Conservation (phyloP, 2,888 invertebrate species). For the Xestia c-nigrum region DNA sequence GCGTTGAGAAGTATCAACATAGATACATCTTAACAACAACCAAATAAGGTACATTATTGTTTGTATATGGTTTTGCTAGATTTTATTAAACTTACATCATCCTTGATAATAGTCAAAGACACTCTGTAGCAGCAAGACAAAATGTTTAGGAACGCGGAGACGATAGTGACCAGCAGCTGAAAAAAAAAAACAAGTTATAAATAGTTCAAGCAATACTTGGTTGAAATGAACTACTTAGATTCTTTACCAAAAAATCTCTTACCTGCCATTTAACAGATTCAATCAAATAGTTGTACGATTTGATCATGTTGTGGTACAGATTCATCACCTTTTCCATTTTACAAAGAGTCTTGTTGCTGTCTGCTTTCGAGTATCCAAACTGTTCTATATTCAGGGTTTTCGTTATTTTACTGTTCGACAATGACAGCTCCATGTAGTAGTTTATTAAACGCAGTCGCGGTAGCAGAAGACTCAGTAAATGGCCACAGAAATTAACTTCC, state of each 20-base stretch:
- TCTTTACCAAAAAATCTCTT: constrained; percentile 24
- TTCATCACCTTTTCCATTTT: constrained; percentile 78
- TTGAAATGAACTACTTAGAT: background rate
- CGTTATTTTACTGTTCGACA: constrained; percentile 62
- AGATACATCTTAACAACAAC: background rate
- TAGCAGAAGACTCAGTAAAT: constrained; percentile 76
- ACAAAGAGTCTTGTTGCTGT: constrained; percentile 64
- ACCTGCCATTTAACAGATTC: constrained; percentile 85
- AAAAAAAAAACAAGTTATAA: background rate
- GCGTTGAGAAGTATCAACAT: background rate
- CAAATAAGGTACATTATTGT: background rate
- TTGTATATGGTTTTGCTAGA: background rate
- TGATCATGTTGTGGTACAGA: constrained; percentile 77
- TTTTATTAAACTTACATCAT: constrained; percentile 69
- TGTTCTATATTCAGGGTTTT: constrained; percentile 65
- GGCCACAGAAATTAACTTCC: constrained; percentile 77
- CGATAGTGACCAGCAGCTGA: constrained; percentile 70
- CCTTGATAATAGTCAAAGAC: constrained; percentile 71
- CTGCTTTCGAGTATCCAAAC: constrained; percentile 60
- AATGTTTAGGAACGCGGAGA: constrained; percentile 73
- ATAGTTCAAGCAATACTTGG: background rate
- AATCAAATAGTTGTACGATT: constrained; percentile 76
- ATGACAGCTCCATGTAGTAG: constrained; percentile 73
- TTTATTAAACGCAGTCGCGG: constrained; percentile 77
- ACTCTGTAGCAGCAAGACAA: constrained; percentile 72